A percentile compares a stretch with the other conserved stretches of the same genome.
Evolutionary conservation across 2,888 invertebrate genomes (phyloP).

Genomic region (Mantis religiosa): DNA sequence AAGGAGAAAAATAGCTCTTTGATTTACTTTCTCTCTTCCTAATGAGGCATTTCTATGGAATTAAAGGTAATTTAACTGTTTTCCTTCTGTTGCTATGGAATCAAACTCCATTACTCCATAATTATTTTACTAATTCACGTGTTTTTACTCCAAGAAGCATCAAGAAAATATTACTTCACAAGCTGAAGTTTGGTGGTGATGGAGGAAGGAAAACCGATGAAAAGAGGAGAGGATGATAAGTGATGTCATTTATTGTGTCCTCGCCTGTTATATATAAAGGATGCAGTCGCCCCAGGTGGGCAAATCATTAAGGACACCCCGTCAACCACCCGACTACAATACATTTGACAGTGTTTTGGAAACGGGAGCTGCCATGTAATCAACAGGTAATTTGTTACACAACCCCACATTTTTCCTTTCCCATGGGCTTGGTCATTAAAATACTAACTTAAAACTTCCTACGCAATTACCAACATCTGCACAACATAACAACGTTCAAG

Average conservation of each 20-base stretch:
- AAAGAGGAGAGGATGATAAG: neutral
- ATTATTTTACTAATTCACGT: neutral
- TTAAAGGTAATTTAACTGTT: too few relatives aligned
- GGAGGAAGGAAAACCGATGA: neutral
- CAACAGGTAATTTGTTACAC: slow-evolving; percentile 8
- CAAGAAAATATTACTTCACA: neutral
- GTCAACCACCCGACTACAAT: neutral
- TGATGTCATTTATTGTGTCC: slow-evolving; percentile 1
- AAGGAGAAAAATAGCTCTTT: too few relatives aligned
- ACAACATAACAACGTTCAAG: neutral
- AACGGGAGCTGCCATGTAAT: neutral
- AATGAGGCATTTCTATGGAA: too few relatives aligned
- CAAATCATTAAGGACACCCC: slow-evolving; percentile 6
- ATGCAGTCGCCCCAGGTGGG: neutral
- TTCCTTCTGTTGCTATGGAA: too few relatives aligned
- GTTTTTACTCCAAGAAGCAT: neutral
- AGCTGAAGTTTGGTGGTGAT: neutral
- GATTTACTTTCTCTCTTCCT: too few relatives aligned
- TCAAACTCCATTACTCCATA: neutral
- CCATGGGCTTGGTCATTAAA: neutral
- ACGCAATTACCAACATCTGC: neutral
- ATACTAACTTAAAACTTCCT: neutral
- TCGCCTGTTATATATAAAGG: neutral
- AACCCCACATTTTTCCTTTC: neutral
- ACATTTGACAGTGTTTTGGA: slow-evolving; percentile 1